phyloP scores from a whole-genome alignment of 1,140 invertebrate species.

The Dendroctonus ponderosae region DNA sequence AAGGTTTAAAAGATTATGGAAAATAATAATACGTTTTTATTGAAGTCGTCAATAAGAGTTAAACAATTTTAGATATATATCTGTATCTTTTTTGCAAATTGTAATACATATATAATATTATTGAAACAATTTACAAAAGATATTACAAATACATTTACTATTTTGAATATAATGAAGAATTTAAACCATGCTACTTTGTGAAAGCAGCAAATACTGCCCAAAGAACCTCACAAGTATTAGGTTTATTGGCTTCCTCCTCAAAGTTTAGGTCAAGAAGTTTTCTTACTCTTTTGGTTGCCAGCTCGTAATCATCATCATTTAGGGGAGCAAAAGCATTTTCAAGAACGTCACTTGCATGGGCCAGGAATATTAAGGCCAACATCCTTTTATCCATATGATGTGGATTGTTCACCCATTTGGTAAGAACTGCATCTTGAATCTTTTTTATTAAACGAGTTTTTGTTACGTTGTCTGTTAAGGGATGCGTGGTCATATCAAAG shows the following conservation, averaged over 20 bases:
- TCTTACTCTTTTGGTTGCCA: slow-evolving; percentile 94
- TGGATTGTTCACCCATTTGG: slow-evolving; percentile 96
- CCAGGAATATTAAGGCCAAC: slow-evolving; percentile 89
- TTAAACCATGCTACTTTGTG: slow-evolving; percentile 74
- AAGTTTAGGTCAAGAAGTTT: slow-evolving; percentile 95
- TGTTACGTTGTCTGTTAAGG: slow-evolving; percentile 91
- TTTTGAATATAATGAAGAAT: slow-evolving; percentile 6
- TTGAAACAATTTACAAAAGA: slow-evolving; percentile 23
- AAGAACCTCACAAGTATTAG: slow-evolving; percentile 87
- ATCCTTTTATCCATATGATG: slow-evolving; percentile 95
- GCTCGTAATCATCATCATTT: slow-evolving; percentile 97
- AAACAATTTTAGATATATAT: no score
- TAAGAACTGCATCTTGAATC: slow-evolving; percentile 96
- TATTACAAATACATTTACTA: slow-evolving; percentile 1
- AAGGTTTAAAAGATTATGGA: no score
- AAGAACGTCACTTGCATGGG: slow-evolving; percentile 96
- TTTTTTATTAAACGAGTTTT: slow-evolving; percentile 97
- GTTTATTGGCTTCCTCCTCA: slow-evolving; percentile 87
- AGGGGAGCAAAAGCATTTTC: slow-evolving; percentile 99
- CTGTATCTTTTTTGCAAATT: no score
- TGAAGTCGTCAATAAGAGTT: no score
- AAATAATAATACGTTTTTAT: no score
- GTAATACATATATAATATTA: not conserved
- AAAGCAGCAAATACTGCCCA: slow-evolving; percentile 99
- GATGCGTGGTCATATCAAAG: slow-evolving; percentile 99